Evolutionary conservation across 1,140 invertebrate species (phyloP).

Genomic region (Lucilia cuprina): DNA sequence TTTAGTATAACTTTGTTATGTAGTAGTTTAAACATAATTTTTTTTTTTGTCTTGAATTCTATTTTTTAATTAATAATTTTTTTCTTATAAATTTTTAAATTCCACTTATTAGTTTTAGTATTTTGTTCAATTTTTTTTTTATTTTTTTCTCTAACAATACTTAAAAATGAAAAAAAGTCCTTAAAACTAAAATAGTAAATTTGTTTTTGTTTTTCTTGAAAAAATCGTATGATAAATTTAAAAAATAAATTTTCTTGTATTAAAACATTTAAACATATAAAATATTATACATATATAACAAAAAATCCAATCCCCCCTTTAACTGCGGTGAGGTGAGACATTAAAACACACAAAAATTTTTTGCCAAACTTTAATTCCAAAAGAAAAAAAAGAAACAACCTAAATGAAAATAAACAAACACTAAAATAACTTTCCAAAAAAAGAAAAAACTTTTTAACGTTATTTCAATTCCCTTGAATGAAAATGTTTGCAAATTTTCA

Average conservation of each 20-base stretch:
- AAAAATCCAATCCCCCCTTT: constrained; percentile 19
- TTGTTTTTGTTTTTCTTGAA: constrained; percentile 37
- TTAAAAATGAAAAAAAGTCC: background rate
- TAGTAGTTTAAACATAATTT: constrained; percentile 21
- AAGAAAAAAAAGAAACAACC: background rate
- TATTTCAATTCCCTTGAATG: background rate
- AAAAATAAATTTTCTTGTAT: constrained; percentile 23
- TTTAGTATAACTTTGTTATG: constrained; percentile 33
- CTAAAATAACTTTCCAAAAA: background rate
- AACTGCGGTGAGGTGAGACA: constrained; percentile 60
- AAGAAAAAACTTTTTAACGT: constrained; percentile 32
- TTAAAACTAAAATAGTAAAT: constrained; percentile 18
- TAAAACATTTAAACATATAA: constrained; percentile 23
- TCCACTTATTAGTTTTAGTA: constrained; percentile 21
- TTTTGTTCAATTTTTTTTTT: background rate
- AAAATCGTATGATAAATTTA: constrained; percentile 7
- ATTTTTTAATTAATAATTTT: constrained; percentile 7
- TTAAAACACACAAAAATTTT: constrained; percentile 60
- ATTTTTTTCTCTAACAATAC: constrained; percentile 6
- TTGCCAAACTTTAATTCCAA: constrained; percentile 42
- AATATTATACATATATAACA: background rate
- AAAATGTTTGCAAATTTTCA: background rate
- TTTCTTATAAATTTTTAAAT: constrained; percentile 35
- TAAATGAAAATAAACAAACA: constrained; percentile 39
- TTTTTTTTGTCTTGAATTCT: constrained; percentile 32